phyloP scores from a whole-genome alignment of 2,113 vertebrate genomes.

The Vulpes lagopus region DNA sequence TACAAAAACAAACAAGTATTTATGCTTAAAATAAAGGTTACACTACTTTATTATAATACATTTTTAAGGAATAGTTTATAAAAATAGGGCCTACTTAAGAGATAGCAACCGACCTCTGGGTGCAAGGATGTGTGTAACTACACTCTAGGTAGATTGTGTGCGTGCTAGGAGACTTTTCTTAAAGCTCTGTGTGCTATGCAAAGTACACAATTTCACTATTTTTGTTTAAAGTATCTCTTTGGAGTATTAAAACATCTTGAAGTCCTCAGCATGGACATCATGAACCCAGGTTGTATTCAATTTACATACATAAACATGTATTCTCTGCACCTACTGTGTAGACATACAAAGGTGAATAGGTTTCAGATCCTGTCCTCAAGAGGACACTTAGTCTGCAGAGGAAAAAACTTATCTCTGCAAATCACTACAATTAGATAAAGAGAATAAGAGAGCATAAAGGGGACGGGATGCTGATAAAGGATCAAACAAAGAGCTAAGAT shows the following conservation, averaged over 20 bases:
- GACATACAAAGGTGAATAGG: background rate
- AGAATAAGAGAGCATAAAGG: background rate
- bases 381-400: too few species aligned
- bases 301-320: background rate
- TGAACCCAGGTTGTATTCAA: background rate
- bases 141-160: background rate
- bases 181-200: background rate
- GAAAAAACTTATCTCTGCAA: background rate
- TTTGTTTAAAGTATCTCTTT: background rate
- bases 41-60: conserved; percentile 63
- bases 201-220: background rate
- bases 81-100: background rate
- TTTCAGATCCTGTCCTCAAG: background rate
- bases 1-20: conserved; percentile 39
- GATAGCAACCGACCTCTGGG: background rate
- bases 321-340: background rate
- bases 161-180: background rate
- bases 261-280: background rate
- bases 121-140: fast-evolving
- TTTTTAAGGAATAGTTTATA: conserved; percentile 74
- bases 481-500: background rate
- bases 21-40: conserved; percentile 86
- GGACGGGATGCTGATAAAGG: background rate
- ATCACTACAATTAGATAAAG: background rate
- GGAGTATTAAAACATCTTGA: background rate